Evolutionary conservation across 2,888 invertebrate species (phyloP).

Genomic region (Pyrocoelia pectoralis): DNA sequence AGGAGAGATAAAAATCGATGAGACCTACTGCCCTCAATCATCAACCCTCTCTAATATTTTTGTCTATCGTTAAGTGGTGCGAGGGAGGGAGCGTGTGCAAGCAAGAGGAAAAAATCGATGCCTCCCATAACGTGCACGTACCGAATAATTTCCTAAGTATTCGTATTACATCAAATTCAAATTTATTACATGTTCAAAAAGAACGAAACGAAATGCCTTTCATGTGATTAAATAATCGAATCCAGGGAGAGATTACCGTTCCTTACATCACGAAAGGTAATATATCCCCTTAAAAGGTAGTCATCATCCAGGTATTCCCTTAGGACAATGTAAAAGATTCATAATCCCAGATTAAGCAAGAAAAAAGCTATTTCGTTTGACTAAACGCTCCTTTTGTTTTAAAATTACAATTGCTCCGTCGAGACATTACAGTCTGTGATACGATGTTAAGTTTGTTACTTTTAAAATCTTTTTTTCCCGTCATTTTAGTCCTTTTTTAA

Average conservation of each 20-base stretch:
- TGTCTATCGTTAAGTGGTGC: background rate
- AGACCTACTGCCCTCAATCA: slow-evolving; percentile 34
- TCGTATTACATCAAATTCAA: slow-evolving; percentile 33
- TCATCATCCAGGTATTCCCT: slow-evolving; percentile 56
- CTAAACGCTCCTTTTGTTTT: slow-evolving; percentile 58
- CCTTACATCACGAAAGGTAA: slow-evolving; percentile 45
- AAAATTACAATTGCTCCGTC: slow-evolving; percentile 57
- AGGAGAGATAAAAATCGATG: slow-evolving; percentile 31
- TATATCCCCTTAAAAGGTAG: slow-evolving; percentile 47
- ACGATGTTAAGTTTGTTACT: slow-evolving; percentile 30
- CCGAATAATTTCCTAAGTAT: slow-evolving; percentile 30
- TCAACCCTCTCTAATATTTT: slow-evolving; percentile 21
- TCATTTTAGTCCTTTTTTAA: slow-evolving; percentile 22
- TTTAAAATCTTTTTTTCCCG: slow-evolving; percentile 27
- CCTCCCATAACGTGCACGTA: slow-evolving; percentile 24
- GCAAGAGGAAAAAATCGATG: slow-evolving; percentile 28
- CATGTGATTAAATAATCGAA: slow-evolving; percentile 37
- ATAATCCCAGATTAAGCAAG: slow-evolving; percentile 58
- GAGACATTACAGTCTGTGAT: slow-evolving; percentile 50
- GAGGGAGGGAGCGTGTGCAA: background rate
- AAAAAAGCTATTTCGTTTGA: slow-evolving; percentile 58
- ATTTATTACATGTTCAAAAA: slow-evolving; percentile 37
- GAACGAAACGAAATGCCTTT: slow-evolving; percentile 34
- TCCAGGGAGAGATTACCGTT: slow-evolving; percentile 32
- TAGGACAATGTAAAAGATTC: slow-evolving; percentile 57